Evolutionary conservation across 2,113 vertebrate species (phyloP).

Genomic region (Cygnus atratus): DNA sequence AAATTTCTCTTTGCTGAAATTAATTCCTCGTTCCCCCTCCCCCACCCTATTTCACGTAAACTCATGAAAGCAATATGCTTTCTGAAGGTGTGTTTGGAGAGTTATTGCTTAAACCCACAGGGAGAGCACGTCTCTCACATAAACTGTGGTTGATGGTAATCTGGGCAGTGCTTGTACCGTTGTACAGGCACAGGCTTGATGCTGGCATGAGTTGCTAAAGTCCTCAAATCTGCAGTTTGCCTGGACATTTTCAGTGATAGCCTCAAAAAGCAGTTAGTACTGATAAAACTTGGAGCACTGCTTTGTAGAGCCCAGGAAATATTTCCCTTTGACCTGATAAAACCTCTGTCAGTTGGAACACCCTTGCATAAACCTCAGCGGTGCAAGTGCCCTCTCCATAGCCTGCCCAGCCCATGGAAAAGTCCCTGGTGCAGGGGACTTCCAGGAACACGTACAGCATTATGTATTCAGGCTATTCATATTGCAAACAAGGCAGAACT

Average conservation of each 20-base stretch:
- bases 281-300: neutral
- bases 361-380: neutral
- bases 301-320: neutral
- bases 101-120: neutral
- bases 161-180: neutral
- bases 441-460: fast-evolving
- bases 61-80: neutral
- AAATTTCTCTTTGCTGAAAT: no score
- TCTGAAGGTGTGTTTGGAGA: neutral
- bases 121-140: neutral
- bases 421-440: neutral
- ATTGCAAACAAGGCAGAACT: neutral
- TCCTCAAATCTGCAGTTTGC: neutral
- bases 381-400: neutral
- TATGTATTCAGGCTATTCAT: neutral
- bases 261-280: neutral
- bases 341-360: neutral
- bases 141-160: neutral
- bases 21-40: neutral
- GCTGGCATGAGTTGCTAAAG: neutral
- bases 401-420: neutral
- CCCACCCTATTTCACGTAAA: neutral
- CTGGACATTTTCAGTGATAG: neutral
- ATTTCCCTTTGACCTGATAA: neutral
- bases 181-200: neutral